Evolutionary conservation across 1,140 invertebrate genomes (phyloP).

Genomic region (Asobara japonica): DNA sequence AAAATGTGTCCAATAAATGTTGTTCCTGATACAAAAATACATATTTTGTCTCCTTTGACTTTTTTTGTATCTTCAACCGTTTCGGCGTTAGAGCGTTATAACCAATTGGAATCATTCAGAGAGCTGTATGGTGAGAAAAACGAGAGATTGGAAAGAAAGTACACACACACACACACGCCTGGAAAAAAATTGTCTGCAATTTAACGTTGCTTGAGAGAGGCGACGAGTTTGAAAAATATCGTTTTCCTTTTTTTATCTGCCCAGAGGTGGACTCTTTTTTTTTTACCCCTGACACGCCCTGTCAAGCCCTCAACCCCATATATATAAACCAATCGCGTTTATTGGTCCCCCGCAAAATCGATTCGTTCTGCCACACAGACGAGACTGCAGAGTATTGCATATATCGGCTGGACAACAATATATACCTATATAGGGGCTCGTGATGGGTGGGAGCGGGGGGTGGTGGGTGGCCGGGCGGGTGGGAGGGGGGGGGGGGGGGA

Average conservation of each 20-base stretch:
- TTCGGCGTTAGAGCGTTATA: too few species aligned
- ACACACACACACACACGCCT: too few species aligned
- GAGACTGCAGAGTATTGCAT: not conserved
- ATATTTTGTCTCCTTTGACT: too few species aligned
- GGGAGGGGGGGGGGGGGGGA: too few species aligned
- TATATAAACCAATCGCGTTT: slow-evolving; percentile 11
- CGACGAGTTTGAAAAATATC: not conserved
- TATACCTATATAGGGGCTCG: not conserved
- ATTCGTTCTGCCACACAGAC: slow-evolving; percentile 7
- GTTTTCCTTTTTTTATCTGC: not conserved
- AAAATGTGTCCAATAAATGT: too few species aligned
- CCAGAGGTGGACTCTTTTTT: not conserved
- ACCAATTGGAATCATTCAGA: too few species aligned
- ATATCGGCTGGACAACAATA: not conserved
- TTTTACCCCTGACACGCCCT: not conserved
- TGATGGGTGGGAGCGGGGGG: too few species aligned
- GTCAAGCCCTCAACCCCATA: not conserved
- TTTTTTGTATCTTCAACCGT: too few species aligned
- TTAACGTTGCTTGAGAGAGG: not conserved
- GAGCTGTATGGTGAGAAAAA: too few species aligned
- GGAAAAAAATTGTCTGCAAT: not conserved
- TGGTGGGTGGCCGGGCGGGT: too few species aligned
- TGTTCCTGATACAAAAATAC: too few species aligned
- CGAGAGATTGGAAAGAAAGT: too few species aligned
- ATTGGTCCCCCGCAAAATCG: slow-evolving; percentile 19